A percentile compares a stretch with the other conserved stretches of the same genome.
Evolutionary conservation across 1,140 invertebrate species (phyloP).

Genomic region (Hyles euphorbiae): DNA sequence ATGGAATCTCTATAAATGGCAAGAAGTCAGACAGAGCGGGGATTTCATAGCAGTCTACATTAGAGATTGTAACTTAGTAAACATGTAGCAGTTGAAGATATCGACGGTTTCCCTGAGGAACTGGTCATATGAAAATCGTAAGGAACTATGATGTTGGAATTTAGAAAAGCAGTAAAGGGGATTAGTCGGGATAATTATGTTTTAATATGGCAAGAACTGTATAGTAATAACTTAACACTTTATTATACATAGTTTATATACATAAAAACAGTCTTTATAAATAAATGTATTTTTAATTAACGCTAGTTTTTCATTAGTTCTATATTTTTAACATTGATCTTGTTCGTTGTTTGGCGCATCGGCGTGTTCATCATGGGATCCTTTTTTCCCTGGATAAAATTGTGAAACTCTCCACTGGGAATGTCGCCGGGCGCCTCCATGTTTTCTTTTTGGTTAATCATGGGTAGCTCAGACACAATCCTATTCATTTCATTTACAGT

Average conservation of each 20-base stretch:
- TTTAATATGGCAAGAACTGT: too few species aligned
- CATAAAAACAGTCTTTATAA: too few species aligned
- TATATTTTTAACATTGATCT: slow-evolving; percentile 71
- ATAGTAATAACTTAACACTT: too few species aligned
- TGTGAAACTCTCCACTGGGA: slow-evolving; percentile 36
- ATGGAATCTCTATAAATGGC: slow-evolving; percentile 48
- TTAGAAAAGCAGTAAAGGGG: not conserved
- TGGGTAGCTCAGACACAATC: slow-evolving; percentile 51
- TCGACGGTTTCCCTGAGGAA: not conserved
- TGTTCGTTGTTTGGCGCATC: slow-evolving; percentile 54
- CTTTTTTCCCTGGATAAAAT: slow-evolving; percentile 60
- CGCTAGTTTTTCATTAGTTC: slow-evolving; percentile 67
- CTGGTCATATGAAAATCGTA: not conserved
- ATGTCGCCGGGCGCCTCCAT: slow-evolving; percentile 32
- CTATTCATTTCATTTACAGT: slow-evolving; percentile 54
- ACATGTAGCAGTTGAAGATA: too few species aligned
- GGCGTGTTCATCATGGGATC: slow-evolving; percentile 69
- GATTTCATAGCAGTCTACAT: slow-evolving; percentile 64
- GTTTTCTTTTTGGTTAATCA: slow-evolving; percentile 49
- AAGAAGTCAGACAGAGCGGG: slow-evolving; percentile 59
- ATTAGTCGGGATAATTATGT: too few species aligned
- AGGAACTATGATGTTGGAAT: not conserved
- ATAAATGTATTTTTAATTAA: not conserved
- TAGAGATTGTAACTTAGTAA: not conserved
- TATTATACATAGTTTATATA: too few species aligned